These are phyloP conservation scores for Agelas oroides DNA, from an alignment of 37 sponge, comb jelly and placozoan species.

Conservation along the genomic window DNA sequence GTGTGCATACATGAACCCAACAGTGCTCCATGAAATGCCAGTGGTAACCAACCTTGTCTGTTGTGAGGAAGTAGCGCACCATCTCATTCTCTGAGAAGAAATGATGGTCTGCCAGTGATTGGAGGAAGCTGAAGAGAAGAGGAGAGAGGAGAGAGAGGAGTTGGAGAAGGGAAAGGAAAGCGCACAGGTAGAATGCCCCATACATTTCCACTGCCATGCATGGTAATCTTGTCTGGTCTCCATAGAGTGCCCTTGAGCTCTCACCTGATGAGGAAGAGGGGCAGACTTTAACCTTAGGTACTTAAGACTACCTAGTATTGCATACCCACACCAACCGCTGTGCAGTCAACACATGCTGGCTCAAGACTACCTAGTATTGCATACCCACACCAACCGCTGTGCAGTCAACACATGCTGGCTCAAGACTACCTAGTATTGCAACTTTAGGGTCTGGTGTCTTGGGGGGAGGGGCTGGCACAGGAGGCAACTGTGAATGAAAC, in stretches of 20 bases:
- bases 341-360: too few relatives aligned
- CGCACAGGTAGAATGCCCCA: neutral
- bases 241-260: conserved; percentile 36
- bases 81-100: conserved; percentile 57
- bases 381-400: too few relatives aligned
- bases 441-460: conserved; percentile 23
- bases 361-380: too few relatives aligned
- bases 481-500: conserved; percentile 38
- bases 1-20: too few relatives aligned
- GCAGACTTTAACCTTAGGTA: too few relatives aligned
- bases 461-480: conserved; percentile 62
- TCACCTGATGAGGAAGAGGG: neutral
- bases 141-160: neutral
- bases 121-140: conserved; percentile 43
- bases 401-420: too few relatives aligned
- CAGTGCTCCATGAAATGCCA: too few relatives aligned
- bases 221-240: conserved; percentile 40
- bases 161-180: neutral
- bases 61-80: conserved; percentile 40
- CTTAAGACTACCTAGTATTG: too few relatives aligned
- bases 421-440: conserved; percentile 31
- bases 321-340: too few relatives aligned
- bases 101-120: conserved; percentile 49
- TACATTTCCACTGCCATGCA: conserved; percentile 58
- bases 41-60: conserved; percentile 32